A percentile compares a stretch with the other conserved stretches of the same genome.
Evolutionary conservation across 2,888 invertebrate species (phyloP).

Genomic region (Clistopyga incitator): DNA sequence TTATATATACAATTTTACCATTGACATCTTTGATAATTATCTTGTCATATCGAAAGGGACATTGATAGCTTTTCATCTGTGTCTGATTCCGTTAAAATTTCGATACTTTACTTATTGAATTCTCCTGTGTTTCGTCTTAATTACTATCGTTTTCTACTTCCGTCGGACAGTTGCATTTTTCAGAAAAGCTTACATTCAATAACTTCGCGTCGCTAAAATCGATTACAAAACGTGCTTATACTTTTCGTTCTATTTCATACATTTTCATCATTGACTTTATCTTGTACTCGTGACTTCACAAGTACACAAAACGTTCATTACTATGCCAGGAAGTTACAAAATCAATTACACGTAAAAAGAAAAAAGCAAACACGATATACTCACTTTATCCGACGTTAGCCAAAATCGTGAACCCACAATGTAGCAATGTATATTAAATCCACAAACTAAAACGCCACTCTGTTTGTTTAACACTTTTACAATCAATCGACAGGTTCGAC

Average conservation of each 20-base stretch:
- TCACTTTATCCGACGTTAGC: conserved; percentile 15
- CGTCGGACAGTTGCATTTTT: not conserved
- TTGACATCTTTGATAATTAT: no score
- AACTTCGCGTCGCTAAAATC: not conserved
- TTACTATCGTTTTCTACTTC: not conserved
- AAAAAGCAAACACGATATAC: not conserved
- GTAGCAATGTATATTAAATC: not conserved
- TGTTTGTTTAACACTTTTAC: not conserved
- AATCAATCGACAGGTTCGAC: not conserved
- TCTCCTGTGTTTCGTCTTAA: not conserved
- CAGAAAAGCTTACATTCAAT: not conserved
- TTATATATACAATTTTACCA: no score
- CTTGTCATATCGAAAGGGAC: no score
- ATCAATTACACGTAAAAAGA: not conserved
- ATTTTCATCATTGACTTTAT: not conserved
- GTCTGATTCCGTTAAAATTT: not conserved
- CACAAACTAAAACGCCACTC: not conserved
- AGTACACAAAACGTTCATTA: not conserved
- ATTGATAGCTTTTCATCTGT: not conserved
- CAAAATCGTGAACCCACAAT: not conserved
- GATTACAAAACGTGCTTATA: not conserved
- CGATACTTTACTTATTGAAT: not conserved
- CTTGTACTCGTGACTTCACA: not conserved
- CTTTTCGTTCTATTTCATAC: not conserved
- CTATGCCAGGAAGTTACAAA: not conserved